Conservation (phyloP, 2,797 vertebrate species). For the Siniperca undulata region DNA sequence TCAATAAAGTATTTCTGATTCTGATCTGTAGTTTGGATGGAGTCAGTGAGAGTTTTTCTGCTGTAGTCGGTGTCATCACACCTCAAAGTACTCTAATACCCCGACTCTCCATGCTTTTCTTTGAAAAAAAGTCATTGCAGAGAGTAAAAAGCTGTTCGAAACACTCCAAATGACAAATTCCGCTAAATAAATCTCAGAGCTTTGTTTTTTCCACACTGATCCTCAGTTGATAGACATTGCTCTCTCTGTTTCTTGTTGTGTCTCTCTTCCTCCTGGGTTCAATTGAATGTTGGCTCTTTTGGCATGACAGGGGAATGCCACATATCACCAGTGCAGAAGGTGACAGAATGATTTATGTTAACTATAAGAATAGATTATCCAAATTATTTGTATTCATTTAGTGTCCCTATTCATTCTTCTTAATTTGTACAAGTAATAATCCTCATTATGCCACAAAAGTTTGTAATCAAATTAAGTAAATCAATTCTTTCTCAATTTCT, state of each 20-base stretch:
- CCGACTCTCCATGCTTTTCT: neutral
- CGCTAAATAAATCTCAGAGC: slow-evolving; percentile 35
- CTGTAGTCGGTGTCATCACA: slow-evolving; percentile 10
- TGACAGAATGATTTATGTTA: slow-evolving; percentile 47
- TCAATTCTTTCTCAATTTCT: neutral
- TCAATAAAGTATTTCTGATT: no score
- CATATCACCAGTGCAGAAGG: slow-evolving; percentile 38
- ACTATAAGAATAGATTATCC: slow-evolving; percentile 6
- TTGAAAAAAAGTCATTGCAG: neutral
- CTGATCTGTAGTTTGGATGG: slow-evolving; percentile 17
- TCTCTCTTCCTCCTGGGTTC: slow-evolving; percentile 59
- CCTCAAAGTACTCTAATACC: slow-evolving; percentile 25
- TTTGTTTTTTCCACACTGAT: slow-evolving; percentile 32
- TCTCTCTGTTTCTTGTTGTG: slow-evolving; percentile 24
- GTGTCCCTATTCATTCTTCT: neutral
- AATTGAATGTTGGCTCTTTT: slow-evolving; percentile 56
- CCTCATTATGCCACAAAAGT: neutral
- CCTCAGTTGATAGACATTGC: slow-evolving; percentile 37
- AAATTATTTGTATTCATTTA: slow-evolving; percentile 10
- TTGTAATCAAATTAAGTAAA: slow-evolving; percentile 13
- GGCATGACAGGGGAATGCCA: slow-evolving; percentile 47
- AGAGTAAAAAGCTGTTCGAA: slow-evolving; percentile 38
- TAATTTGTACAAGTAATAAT: neutral
- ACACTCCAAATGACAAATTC: slow-evolving; percentile 38
- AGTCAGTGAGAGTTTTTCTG: neutral